Percentiles rank a stretch among this genome's conserved stretches.
Evolutionary conservation across 2,113 vertebrate species (phyloP).

Genomic region (Austrofundulus limnaeus): DNA sequence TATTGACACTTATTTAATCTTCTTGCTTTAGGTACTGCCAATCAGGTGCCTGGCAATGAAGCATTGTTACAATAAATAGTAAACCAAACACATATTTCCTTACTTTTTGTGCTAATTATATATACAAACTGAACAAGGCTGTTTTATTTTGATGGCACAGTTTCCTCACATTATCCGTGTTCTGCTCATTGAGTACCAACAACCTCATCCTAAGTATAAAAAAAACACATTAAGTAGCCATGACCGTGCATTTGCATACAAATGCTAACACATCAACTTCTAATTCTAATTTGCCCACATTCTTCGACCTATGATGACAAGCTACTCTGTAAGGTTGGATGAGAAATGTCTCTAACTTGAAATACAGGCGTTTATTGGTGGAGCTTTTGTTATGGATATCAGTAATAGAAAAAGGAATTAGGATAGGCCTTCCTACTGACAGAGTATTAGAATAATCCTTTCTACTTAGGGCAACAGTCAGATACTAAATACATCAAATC

Average conservation of each 20-base stretch:
- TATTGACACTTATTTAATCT: too few species aligned
- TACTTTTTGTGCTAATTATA: too few species aligned
- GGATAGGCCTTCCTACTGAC: slow-evolving; percentile 57
- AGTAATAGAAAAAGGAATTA: slow-evolving; percentile 61
- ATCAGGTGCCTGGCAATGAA: too few species aligned
- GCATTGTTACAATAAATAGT: too few species aligned
- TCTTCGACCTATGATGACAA: slow-evolving; percentile 22
- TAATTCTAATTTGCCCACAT: slow-evolving; percentile 1
- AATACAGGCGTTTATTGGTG: slow-evolving; percentile 49
- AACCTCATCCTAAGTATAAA: background rate
- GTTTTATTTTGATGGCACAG: too few species aligned
- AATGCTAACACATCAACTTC: background rate
- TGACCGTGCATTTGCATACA: background rate
- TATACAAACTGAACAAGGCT: too few species aligned
- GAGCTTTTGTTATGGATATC: slow-evolving; percentile 67
- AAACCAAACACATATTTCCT: too few species aligned
- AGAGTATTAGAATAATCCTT: slow-evolving; percentile 75
- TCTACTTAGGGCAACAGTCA: slow-evolving; percentile 72
- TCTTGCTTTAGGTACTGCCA: too few species aligned
- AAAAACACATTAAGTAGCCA: background rate
- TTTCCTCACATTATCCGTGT: background rate
- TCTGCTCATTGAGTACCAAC: background rate
- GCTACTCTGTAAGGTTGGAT: slow-evolving; percentile 40
- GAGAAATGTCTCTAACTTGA: slow-evolving; percentile 34
- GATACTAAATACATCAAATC: slow-evolving; percentile 69